Conservation (phyloP, 2,888 invertebrate genomes). For the Apamea crenata region DNA sequence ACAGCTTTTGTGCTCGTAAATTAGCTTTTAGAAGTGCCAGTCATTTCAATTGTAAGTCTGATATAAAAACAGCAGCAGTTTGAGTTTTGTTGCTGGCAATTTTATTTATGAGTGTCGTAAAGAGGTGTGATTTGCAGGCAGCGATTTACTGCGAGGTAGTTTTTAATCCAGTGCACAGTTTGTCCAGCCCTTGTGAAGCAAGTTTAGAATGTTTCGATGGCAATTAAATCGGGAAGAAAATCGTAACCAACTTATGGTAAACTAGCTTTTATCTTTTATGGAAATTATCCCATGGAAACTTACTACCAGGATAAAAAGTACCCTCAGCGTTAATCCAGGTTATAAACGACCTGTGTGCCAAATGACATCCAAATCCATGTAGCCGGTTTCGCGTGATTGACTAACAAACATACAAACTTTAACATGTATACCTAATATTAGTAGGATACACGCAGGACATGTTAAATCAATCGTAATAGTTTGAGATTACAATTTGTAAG, state of each 20-base stretch:
- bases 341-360: too few relatives aligned
- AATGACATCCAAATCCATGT: too few relatives aligned
- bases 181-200: background rate
- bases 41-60: slow-evolving; percentile 6
- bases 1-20: slow-evolving; percentile 34
- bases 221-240: background rate
- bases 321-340: too few relatives aligned
- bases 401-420: too few relatives aligned
- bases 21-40: slow-evolving; percentile 8
- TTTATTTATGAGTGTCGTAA: slow-evolving; percentile 12
- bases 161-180: background rate
- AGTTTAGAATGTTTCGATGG: background rate
- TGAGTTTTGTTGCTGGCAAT: background rate
- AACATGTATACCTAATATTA: too few relatives aligned
- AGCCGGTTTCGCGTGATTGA: too few relatives aligned
- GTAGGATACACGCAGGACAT: too few relatives aligned
- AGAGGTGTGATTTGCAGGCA: background rate
- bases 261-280: background rate
- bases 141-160: background rate
- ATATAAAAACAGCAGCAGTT: slow-evolving; percentile 12
- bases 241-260: background rate
- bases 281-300: background rate
- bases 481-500: background rate
- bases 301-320: background rate
- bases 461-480: background rate